A percentile compares a stretch with the other conserved stretches of the same genome.
These are phyloP conservation scores for Solenopsis fugax DNA, from an alignment of 1,140 invertebrate species.

Conservation along the genomic window DNA sequence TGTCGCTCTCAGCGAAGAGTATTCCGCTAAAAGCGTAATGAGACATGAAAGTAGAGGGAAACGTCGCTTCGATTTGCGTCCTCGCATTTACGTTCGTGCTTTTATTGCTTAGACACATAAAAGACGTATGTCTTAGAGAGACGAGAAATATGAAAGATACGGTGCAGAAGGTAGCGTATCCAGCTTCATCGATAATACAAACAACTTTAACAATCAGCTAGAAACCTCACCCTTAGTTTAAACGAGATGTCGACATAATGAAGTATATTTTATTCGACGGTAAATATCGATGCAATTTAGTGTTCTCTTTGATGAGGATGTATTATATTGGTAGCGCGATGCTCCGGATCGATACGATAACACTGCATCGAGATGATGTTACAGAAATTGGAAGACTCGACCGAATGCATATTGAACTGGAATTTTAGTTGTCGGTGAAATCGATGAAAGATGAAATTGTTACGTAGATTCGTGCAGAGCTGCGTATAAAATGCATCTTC, in stretches of 20 bases:
- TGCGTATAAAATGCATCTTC: background rate
- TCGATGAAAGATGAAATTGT: conserved; percentile 3
- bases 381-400: conserved; percentile 49
- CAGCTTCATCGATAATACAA: background rate
- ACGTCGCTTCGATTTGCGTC: conserved; percentile 32
- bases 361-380: conserved; percentile 44
- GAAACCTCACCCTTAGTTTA: conserved; percentile 38
- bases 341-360: conserved; percentile 36
- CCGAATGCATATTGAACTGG: conserved; percentile 42
- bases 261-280: conserved; percentile 30
- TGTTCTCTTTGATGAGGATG: conserved; percentile 29
- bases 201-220: conserved; percentile 33
- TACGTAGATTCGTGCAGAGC: background rate
- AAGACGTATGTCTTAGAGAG: background rate
- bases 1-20: conserved; percentile 49
- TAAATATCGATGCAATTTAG: conserved; percentile 52
- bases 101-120: conserved; percentile 15
- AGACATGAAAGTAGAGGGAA: conserved; percentile 45
- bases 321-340: conserved; percentile 24
- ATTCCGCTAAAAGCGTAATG: conserved; percentile 43
- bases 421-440: conserved; percentile 3
- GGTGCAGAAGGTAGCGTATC: background rate
- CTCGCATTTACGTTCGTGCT: conserved; percentile 13
- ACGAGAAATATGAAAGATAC: background rate
- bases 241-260: conserved; percentile 21